phyloP scores from a whole-genome alignment of 2,888 invertebrate genomes.

The Callyntrura guangdongensis region DNA sequence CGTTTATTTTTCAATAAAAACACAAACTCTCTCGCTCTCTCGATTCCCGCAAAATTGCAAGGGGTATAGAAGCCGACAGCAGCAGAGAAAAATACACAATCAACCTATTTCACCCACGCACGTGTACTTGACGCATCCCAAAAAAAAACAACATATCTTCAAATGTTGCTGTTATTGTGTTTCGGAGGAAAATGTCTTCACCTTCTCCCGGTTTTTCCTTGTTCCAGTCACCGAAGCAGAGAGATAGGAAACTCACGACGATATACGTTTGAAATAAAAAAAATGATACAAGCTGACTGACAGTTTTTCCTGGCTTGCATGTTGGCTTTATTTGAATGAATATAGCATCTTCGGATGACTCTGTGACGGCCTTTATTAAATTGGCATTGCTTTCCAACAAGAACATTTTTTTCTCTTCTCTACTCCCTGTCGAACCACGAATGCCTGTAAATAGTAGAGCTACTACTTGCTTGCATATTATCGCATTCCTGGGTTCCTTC shows the following conservation, averaged over 20 bases:
- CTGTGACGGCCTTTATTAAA: conserved; percentile 24
- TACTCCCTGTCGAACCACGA: neutral
- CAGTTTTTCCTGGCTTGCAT: neutral
- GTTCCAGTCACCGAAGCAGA: too few species aligned
- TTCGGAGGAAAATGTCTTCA: neutral
- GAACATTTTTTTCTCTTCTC: neutral
- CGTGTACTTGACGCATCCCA: neutral
- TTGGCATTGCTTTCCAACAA: neutral
- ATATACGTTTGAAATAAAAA: neutral
- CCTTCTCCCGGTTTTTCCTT: neutral
- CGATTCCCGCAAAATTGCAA: neutral
- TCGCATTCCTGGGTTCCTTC: too few species aligned
- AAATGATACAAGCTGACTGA: conserved; percentile 18
- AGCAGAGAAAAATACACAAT: neutral
- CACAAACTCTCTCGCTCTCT: conserved; percentile 10
- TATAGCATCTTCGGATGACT: neutral
- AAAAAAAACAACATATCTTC: neutral
- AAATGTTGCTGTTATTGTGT: neutral
- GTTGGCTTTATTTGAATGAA: neutral
- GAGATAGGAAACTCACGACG: neutral
- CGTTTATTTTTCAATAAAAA: conserved; percentile 47
- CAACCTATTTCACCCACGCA: neutral
- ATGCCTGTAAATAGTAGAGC: too few species aligned
- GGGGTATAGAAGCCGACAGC: neutral
- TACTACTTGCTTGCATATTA: too few species aligned